Percentiles rank a stretch among this genome's conserved stretches.
Evolutionary conservation across 2,113 vertebrate species (phyloP).

Genomic region (Pollachius pollachius): DNA sequence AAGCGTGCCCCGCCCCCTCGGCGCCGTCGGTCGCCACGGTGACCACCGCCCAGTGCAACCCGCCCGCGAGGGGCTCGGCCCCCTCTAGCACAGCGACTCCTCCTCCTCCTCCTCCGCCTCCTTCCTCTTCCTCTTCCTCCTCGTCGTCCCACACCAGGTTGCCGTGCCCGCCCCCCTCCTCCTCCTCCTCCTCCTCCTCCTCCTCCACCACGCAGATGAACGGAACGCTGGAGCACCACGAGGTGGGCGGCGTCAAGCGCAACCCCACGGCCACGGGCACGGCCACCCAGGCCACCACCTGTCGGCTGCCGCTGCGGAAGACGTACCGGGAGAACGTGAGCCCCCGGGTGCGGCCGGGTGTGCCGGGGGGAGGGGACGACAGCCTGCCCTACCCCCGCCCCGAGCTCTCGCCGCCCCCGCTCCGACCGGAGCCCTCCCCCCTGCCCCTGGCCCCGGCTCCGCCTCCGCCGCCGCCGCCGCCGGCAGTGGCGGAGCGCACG

Average conservation of each 20-base stretch:
- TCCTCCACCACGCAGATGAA: conserved; percentile 77
- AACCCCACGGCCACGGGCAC: conserved; percentile 60
- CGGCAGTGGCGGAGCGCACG: conserved; percentile 60
- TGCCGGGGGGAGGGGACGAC: conserved; percentile 65
- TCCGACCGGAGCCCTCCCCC: conserved; percentile 5
- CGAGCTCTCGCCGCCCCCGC: too few species aligned
- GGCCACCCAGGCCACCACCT: conserved; percentile 70
- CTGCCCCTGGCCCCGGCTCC: conserved; percentile 47
- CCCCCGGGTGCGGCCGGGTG: conserved; percentile 72
- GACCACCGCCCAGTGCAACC: conserved; percentile 50
- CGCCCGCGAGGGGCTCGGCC: conserved; percentile 26
- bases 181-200: conserved; percentile 13
- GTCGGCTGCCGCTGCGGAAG: conserved; percentile 86
- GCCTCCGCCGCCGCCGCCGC: conserved; percentile 25
- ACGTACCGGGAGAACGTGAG: conserved; percentile 87
- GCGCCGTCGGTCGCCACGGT: conserved; percentile 46
- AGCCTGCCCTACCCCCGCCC: conserved; percentile 54
- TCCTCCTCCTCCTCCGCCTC: conserved; percentile 47
- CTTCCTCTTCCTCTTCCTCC: conserved; percentile 43
- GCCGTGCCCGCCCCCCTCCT: conserved; percentile 20
- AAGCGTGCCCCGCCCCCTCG: conserved; percentile 50
- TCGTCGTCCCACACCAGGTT: too few species aligned
- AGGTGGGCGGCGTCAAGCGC: conserved; percentile 54
- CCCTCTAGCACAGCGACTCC: conserved; percentile 35
- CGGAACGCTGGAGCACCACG: conserved; percentile 79